Percentiles rank a stretch among this genome's conserved stretches.
Conservation (phyloP, 2,888 invertebrate genomes). For the Metalampra italica region DNA sequence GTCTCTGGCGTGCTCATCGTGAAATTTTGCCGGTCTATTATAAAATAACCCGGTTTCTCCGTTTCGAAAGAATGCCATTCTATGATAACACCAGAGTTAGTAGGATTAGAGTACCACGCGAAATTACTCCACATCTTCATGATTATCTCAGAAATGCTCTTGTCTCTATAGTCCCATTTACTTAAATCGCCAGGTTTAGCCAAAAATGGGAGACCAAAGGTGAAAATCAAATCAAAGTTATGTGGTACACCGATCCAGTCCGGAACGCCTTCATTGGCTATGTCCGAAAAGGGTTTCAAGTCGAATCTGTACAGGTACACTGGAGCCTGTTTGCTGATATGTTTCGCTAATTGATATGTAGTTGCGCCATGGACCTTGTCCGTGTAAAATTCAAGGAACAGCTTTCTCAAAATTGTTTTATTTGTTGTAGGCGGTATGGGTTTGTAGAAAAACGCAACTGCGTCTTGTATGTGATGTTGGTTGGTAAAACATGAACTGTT, state of each 20-base stretch:
- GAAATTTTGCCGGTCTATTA: constrained; percentile 85
- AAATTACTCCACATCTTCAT: constrained; percentile 91
- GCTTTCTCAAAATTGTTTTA: constrained; percentile 79
- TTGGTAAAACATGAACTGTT: constrained; percentile 80
- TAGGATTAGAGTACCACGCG: constrained; percentile 85
- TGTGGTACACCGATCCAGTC: constrained; percentile 90
- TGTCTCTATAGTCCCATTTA: constrained; percentile 88
- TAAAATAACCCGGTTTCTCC: constrained; percentile 83
- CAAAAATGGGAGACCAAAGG: constrained; percentile 90
- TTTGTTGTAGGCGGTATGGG: constrained; percentile 82
- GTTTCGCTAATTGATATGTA: constrained; percentile 82
- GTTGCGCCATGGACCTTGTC: constrained; percentile 87
- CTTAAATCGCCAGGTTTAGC: constrained; percentile 75
- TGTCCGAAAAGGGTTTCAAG: constrained; percentile 82
- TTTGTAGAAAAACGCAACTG: constrained; percentile 87
- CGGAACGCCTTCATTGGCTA: constrained; percentile 82
- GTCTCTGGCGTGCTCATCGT: constrained; percentile 84
- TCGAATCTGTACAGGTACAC: constrained; percentile 88
- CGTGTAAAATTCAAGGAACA: constrained; percentile 84
- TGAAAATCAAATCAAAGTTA: constrained; percentile 88
- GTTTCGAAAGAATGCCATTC: constrained; percentile 86
- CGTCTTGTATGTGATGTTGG: constrained; percentile 82
- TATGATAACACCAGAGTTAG: constrained; percentile 83
- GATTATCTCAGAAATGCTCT: constrained; percentile 86
- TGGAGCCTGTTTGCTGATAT: constrained; percentile 78